A percentile compares a stretch with the other conserved stretches of the same genome.
phyloP scores from a whole-genome alignment of 2,888 invertebrate genomes.

The Enchytraeus crypticus region DNA sequence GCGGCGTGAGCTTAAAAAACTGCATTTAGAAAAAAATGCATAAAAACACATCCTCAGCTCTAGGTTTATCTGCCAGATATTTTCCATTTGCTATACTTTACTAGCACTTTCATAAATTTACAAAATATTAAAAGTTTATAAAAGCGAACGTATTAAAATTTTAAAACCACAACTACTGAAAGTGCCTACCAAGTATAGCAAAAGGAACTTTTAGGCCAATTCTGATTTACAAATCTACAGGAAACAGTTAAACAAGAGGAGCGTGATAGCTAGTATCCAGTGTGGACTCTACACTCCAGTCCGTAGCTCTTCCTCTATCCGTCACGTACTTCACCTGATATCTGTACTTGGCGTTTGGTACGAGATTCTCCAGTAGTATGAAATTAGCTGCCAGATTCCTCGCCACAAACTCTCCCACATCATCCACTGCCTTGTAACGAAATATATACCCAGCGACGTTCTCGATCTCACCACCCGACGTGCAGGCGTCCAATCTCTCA shows the following conservation, averaged over 20 bases:
- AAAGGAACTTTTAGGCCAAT: too few relatives aligned
- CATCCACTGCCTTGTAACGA: conserved; percentile 7
- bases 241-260: not conserved
- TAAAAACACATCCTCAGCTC: too few relatives aligned
- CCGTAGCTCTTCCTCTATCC: conserved; percentile 2
- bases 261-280: conserved; percentile 1
- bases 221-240: too few relatives aligned
- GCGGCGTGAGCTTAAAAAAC: too few relatives aligned
- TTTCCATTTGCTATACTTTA: too few relatives aligned
- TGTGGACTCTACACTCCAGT: conserved; percentile 11
- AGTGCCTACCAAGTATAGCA: too few relatives aligned
- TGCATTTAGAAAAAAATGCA: too few relatives aligned
- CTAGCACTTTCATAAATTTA: too few relatives aligned
- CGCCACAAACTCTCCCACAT: conserved; percentile 5
- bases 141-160: too few relatives aligned
- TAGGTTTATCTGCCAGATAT: too few relatives aligned
- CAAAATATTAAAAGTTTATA: too few relatives aligned
- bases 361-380: conserved; percentile 15
- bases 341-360: conserved; percentile 10
- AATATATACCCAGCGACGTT: conserved; percentile 7
- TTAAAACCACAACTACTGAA: too few relatives aligned
- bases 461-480: not conserved
- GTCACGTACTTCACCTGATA: conserved; percentile 18
- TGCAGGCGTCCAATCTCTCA: not conserved
- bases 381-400: conserved; percentile 9